These are phyloP conservation scores for Lagria hirta DNA, from an alignment of 2,888 invertebrate species.

Conservation along the genomic window DNA sequence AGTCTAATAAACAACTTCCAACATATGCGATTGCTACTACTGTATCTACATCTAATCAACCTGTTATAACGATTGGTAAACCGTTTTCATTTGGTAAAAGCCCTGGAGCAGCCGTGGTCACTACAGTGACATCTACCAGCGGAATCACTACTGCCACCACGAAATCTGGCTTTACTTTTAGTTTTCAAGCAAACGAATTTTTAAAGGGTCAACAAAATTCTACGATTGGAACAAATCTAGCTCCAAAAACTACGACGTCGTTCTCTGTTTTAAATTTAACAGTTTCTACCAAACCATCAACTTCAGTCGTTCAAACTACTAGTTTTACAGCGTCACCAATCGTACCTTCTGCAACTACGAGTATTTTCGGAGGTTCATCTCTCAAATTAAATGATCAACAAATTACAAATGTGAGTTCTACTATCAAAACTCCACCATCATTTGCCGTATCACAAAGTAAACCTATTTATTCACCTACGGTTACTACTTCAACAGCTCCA, in stretches of 20 bases:
- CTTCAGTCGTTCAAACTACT: conserved; percentile 31
- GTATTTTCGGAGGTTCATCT: conserved; percentile 9
- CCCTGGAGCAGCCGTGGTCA: background rate
- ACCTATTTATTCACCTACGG: too few relatives aligned
- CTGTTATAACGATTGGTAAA: conserved; percentile 4
- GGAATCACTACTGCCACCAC: conserved; percentile 7
- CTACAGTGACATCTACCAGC: conserved; percentile 17
- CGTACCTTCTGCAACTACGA: conserved; percentile 10
- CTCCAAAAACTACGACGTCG: conserved; percentile 28
- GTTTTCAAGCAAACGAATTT: conserved; percentile 13
- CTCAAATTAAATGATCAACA: conserved; percentile 3
- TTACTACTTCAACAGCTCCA: conserved; percentile 3
- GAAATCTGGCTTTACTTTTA: conserved; percentile 12
- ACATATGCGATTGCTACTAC: conserved; percentile 1
- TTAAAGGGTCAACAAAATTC: background rate
- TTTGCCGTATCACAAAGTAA: too few relatives aligned
- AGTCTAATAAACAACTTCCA: too few relatives aligned
- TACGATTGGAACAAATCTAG: background rate
- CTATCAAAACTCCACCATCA: too few relatives aligned
- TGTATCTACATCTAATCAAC: conserved; percentile 4
- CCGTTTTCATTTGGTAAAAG: conserved; percentile 3
- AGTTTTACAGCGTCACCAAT: conserved; percentile 21
- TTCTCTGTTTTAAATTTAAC: conserved; percentile 22
- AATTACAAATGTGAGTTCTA: too few relatives aligned
- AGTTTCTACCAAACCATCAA: conserved; percentile 27